Evolutionary conservation across 2,797 vertebrate genomes (phyloP).

Genomic region (Lepidocolaptes lacrymiger): DNA sequence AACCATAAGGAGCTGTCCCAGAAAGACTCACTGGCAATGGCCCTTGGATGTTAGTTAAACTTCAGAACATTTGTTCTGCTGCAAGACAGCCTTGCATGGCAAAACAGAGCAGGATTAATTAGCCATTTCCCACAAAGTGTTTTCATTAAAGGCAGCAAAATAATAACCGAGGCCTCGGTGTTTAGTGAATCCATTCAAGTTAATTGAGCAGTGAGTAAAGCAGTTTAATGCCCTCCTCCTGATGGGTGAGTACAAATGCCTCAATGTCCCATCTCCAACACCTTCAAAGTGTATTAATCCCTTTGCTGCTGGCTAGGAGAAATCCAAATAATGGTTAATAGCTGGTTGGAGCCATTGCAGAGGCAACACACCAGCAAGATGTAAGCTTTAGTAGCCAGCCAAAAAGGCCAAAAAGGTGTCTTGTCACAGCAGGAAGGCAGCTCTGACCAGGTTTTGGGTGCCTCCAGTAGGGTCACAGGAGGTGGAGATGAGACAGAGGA

Average conservation of each 20-base stretch:
- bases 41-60: neutral
- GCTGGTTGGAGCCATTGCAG: neutral
- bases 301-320: neutral
- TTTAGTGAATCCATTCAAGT: neutral
- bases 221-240: neutral
- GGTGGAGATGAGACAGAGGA: neutral
- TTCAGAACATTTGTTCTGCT: neutral
- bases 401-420: neutral
- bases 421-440: neutral
- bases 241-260: neutral
- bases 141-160: conserved; percentile 39
- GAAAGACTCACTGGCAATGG: neutral
- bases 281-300: neutral
- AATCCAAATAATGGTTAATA: neutral
- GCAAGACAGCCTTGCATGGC: neutral
- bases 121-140: neutral
- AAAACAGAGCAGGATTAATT: neutral
- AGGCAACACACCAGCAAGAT: neutral
- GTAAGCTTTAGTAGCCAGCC: neutral
- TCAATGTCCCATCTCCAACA: accelerated
- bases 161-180: neutral
- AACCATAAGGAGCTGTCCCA: neutral
- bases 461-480: neutral
- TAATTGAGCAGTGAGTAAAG: conserved; percentile 21
- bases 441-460: neutral